These are phyloP conservation scores for Campylomormyrus numenius DNA, from an alignment of 2,113 vertebrate genomes.

Conservation along the genomic window DNA sequence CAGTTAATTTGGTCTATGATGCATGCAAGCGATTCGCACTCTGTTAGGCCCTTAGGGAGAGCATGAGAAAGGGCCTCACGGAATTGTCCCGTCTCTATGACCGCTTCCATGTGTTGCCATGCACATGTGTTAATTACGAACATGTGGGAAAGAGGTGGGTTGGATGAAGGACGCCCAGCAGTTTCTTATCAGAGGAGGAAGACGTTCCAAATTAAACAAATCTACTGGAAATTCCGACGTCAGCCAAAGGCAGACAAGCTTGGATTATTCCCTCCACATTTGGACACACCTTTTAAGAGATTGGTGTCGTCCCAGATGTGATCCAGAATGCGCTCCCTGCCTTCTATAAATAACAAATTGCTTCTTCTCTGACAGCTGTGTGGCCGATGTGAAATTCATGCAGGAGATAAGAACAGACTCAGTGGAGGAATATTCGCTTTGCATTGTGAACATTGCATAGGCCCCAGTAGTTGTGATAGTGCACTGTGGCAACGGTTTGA, in stretches of 20 bases:
- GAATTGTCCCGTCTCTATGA: background rate
- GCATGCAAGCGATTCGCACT: background rate
- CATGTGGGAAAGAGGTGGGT: background rate
- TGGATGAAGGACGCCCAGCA: background rate
- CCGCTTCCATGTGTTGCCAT: no score
- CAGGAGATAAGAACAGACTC: background rate
- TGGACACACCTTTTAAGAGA: constrained; percentile 9
- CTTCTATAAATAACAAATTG: background rate
- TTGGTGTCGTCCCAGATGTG: background rate
- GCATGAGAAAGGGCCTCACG: background rate
- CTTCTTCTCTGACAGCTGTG: constrained; percentile 1
- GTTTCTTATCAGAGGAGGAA: background rate
- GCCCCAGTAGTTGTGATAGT: background rate
- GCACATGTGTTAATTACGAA: background rate
- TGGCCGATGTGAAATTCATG: background rate
- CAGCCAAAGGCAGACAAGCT: background rate
- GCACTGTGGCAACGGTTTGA: background rate
- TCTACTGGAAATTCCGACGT: background rate
- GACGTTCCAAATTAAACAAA: background rate
- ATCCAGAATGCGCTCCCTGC: background rate
- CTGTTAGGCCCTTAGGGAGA: background rate
- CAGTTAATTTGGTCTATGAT: background rate
- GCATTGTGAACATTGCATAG: background rate
- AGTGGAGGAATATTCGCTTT: background rate
- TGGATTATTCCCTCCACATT: background rate